Percentiles rank a stretch among this genome's conserved stretches.
These are phyloP conservation scores for Belonocnema kinseyi DNA, from an alignment of 1,140 invertebrate species.

Conservation along the genomic window DNA sequence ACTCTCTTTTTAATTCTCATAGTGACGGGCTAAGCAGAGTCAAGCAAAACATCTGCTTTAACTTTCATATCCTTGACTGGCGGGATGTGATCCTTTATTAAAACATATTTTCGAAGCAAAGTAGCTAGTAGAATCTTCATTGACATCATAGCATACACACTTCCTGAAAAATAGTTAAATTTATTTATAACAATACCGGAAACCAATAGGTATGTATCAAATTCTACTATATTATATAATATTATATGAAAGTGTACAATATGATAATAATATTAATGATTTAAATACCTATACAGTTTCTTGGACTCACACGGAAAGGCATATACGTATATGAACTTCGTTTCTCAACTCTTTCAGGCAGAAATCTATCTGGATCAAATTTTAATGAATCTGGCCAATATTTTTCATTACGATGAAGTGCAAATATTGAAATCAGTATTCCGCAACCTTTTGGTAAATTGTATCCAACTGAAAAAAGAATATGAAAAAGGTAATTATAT, in stretches of 20 bases:
- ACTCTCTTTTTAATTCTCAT: not conserved
- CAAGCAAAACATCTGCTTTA: not conserved
- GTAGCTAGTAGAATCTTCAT: too few species aligned
- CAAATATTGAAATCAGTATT: too few species aligned
- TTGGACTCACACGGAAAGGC: not conserved
- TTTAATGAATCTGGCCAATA: too few species aligned
- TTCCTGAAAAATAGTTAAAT: too few species aligned
- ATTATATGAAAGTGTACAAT: too few species aligned
- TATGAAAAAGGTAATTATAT: too few species aligned
- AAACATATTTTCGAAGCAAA: too few species aligned
- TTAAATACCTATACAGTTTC: not conserved
- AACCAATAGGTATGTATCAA: not conserved
- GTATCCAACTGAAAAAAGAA: not conserved
- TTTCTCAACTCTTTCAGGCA: not conserved
- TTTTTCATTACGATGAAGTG: too few species aligned
- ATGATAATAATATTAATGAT: too few species aligned
- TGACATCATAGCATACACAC: too few species aligned
- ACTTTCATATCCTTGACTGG: not conserved
- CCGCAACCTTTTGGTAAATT: too few species aligned
- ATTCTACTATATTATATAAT: too few species aligned
- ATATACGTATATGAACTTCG: not conserved
- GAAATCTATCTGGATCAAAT: not conserved
- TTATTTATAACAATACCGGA: not conserved
- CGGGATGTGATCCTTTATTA: not conserved
- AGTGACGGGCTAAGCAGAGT: not conserved